Percentiles rank a stretch among this genome's conserved stretches.
Evolutionary conservation across 1,140 invertebrate species (phyloP).

Genomic region (Pachyrhynchus sulphureomaculatus): DNA sequence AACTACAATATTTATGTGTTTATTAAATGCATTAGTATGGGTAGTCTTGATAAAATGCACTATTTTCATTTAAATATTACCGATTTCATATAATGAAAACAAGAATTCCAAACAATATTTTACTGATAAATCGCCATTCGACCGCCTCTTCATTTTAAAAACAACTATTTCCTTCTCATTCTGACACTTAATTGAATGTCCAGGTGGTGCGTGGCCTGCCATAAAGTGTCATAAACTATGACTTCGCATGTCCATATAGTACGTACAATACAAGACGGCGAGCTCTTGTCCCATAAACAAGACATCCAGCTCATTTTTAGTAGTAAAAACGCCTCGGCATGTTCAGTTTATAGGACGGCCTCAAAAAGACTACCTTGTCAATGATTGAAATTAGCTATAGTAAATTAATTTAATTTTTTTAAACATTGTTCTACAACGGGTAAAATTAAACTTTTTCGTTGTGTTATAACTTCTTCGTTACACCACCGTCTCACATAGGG

Average conservation of each 20-base stretch:
- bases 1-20: no score
- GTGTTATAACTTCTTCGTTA: no score
- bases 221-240: constrained; percentile 44
- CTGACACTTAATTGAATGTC: constrained; percentile 37
- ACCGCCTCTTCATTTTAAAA: constrained; percentile 27
- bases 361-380: not conserved
- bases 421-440: no score
- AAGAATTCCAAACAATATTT: constrained; percentile 24
- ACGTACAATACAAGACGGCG: constrained; percentile 45
- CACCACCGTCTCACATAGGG: no score
- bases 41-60: not conserved
- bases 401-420: no score
- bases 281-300: constrained; percentile 44
- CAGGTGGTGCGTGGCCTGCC: constrained; percentile 42
- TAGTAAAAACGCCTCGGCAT: constrained; percentile 36
- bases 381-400: no score
- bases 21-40: not conserved
- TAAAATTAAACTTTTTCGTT: no score
- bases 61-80: constrained; percentile 23
- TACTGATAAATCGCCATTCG: constrained; percentile 30
- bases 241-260: constrained; percentile 44
- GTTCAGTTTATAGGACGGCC: constrained; percentile 30
- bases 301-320: constrained; percentile 44
- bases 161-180: constrained; percentile 21
- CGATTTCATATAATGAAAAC: constrained; percentile 14